Evolutionary conservation across 2,113 vertebrate species (phyloP), one percentile per base, ranked within the genome.

Genomic region (Limnothrissa miodon): DNA sequence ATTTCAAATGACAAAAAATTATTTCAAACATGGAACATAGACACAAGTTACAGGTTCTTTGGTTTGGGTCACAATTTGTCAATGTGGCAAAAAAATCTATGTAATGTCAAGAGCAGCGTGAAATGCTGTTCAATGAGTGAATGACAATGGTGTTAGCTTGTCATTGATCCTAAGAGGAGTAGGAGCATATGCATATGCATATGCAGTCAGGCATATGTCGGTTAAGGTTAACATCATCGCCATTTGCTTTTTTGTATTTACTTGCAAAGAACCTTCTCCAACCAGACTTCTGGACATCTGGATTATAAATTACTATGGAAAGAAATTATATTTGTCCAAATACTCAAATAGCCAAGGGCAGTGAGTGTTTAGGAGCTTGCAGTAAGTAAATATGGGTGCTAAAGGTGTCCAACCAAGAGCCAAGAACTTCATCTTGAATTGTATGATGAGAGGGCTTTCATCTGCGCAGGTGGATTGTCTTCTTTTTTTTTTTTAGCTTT

Each of bases 211-310:
- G n/a, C n/a, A n/a, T n/a, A n/a, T n/a, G n/a, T n/a, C n/a, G n/a
- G n/a, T n/a, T n/a, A n/a, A n/a, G n/a, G n/a, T n/a, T n/a, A 11
- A 36, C 66, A 74, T 13, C 29, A 74, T 74, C 13, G 25, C 66
- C 66, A 17, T 36, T 46, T 33, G 19, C 46, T 21, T 56, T 53
- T 33, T 81, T 81, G 80, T 53, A 81, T 59, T 81, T 81, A 51
- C 39, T 53, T 81, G 59, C 51, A 81, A 39, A n/a, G 25, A 74
- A 74, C 66, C n/a, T 33, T 56, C 39, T 29, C 42, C 48, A 56
- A 45, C 36, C 74, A 79, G 46, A 79, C 23, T 78, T 15, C 46
- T 83, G 74, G 78, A 48, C 33, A 74, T 79, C 74, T 45, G 44
- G 46, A 25, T 42, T 56, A 59, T 53, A 56, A 78, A 83, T 79